Percentiles rank a stretch among this genome's conserved stretches.
These are phyloP conservation scores for Sinocyclocheilus rhinocerous DNA, from an alignment of 2,113 vertebrate genomes.

Conservation along the genomic window DNA sequence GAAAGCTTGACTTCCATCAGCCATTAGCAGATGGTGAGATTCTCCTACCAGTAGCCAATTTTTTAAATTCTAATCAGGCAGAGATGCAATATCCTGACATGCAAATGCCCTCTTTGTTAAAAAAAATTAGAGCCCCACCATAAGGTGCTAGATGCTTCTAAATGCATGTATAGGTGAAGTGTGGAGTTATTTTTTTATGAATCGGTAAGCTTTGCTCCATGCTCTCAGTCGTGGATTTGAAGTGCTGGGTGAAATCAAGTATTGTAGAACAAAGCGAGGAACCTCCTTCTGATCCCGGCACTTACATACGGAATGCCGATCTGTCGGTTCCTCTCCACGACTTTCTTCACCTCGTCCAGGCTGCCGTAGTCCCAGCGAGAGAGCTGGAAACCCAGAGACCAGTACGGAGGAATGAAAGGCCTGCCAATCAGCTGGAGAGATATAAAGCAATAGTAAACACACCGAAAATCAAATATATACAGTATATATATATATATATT, in stretches of 20 bases:
- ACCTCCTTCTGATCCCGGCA: not conserved
- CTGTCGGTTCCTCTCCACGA: conserved; percentile 85
- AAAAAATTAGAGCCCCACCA: conserved; percentile 60
- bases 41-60: conserved; percentile 65
- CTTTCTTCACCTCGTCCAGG: conserved; percentile 78
- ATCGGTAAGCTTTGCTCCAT: not conserved
- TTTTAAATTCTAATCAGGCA: conserved; percentile 73
- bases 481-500: too few species aligned
- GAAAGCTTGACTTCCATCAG: conserved; percentile 52
- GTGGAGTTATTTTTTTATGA: not conserved
- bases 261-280: not conserved
- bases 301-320: conserved; percentile 88
- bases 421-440: conserved; percentile 82
- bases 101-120: conserved; percentile 72
- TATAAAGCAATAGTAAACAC: conserved; percentile 23
- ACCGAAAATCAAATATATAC: not conserved
- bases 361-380: conserved; percentile 88
- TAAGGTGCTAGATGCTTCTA: conserved; percentile 40
- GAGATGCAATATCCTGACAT: conserved; percentile 72
- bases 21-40: conserved; percentile 54
- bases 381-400: conserved; percentile 93
- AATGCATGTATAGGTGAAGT: not conserved
- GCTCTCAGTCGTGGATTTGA: not conserved
- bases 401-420: conserved; percentile 89
- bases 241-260: not conserved